These are phyloP conservation scores for Cordilura impudica DNA, from an alignment of 2,888 invertebrate genomes.

Conservation along the genomic window DNA sequence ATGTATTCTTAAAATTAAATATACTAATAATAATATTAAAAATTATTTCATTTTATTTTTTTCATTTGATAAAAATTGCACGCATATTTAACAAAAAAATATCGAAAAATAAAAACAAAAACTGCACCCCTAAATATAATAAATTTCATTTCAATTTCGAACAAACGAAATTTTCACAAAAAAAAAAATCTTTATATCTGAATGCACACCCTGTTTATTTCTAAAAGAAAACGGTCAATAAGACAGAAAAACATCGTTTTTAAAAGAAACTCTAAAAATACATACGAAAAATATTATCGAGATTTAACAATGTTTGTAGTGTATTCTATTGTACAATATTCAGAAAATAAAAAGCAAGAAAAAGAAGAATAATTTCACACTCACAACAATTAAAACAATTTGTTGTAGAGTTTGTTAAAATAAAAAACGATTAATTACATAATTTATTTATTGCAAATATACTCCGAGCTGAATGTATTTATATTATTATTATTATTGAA, in stretches of 20 bases:
- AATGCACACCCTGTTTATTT: slow-evolving; percentile 16
- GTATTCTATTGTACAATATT: background rate
- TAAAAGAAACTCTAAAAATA: background rate
- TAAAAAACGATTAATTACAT: slow-evolving; percentile 42
- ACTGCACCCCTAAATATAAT: slow-evolving; percentile 35
- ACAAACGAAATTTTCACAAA: background rate
- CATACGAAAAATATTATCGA: background rate
- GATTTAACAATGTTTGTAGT: background rate
- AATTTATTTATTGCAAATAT: slow-evolving; percentile 41
- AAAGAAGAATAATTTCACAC: background rate
- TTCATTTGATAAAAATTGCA: slow-evolving; percentile 47
- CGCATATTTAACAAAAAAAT: slow-evolving; percentile 55
- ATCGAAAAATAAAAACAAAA: too few species aligned
- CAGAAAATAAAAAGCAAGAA: background rate
- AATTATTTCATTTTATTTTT: background rate
- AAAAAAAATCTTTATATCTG: slow-evolving; percentile 9
- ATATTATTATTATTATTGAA: slow-evolving; percentile 14
- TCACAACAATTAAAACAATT: slow-evolving; percentile 2
- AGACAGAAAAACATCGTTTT: background rate
- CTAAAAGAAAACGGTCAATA: background rate
- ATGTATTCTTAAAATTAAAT: too few species aligned
- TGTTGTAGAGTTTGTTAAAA: slow-evolving; percentile 49
- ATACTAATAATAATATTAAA: slow-evolving; percentile 50
- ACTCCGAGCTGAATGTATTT: slow-evolving; percentile 18
- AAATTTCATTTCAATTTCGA: slow-evolving; percentile 5